These are phyloP conservation scores for Centropus bengalensis DNA, from an alignment of 2,113 vertebrate genomes.

Conservation along the genomic window DNA sequence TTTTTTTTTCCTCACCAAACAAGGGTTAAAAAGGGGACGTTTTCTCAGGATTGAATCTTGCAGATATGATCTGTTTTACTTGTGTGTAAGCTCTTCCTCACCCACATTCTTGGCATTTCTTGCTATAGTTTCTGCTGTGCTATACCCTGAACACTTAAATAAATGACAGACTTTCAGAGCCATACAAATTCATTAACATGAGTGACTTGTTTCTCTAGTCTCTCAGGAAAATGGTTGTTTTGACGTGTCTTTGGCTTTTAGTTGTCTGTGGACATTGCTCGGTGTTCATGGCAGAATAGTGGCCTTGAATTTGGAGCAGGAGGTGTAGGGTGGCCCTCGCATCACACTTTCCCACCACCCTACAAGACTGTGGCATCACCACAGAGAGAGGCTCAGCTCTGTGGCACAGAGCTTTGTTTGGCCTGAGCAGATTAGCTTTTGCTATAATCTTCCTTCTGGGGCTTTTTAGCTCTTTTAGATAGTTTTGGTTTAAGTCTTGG, in stretches of 20 bases:
- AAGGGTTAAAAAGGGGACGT: not conserved
- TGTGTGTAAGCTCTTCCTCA: conserved; percentile 6
- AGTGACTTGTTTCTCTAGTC: not conserved
- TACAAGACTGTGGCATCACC: not conserved
- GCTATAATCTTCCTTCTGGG: not conserved
- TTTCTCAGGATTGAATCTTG: not conserved
- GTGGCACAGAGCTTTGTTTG: not conserved
- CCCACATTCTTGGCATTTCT: conserved; percentile 13
- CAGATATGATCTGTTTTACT: not conserved
- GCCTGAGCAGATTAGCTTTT: not conserved
- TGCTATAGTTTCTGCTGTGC: not conserved
- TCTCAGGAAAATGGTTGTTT: not conserved
- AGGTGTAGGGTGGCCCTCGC: not conserved
- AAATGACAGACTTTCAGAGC: not conserved
- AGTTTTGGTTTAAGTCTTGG: not conserved
- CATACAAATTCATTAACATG: not conserved
- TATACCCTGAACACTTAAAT: not conserved
- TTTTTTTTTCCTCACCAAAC: not conserved
- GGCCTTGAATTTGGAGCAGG: not conserved
- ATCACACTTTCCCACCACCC: not conserved
- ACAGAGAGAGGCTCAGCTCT: not conserved
- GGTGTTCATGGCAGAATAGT: not conserved
- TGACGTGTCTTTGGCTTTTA: not conserved
- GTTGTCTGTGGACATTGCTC: not conserved
- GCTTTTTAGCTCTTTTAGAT: not conserved